Evolutionary conservation across 2,888 invertebrate species (phyloP), one percentile per base, ranked within the genome.

Genomic region (Harpagoxenus sublaevis): DNA sequence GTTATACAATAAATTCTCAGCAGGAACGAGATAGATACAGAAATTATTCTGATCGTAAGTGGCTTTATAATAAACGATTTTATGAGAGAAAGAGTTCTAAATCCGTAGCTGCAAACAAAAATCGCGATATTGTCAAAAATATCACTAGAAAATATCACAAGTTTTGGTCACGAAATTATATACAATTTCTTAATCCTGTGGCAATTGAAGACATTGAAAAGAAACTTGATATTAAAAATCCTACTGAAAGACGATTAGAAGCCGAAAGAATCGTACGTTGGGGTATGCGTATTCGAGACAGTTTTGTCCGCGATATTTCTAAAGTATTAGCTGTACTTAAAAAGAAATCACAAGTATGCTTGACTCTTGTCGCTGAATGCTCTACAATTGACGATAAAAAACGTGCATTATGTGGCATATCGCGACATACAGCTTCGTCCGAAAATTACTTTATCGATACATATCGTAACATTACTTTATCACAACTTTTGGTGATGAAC

Each of bases 261-360:
- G 6, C 51, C 1, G 53, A 70, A 39, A 70, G 8, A 70, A 53
- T 53, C 10, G 6, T 70, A 71, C 55, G 39, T 39, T 23, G 28
- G 4, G 51, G 51, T 35, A 39, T 55, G 23, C 3, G 9, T 23
- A 39, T 71, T 23, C 2, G 39, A 39, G 2, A 55, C 0, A 39
- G 15, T 15, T 35, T 9, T 18, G 8, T 35, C 1, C 8, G 35
- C 9, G 3, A 62, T 62, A 62, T 35, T 0, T 1, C 18, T 3
- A 35, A 35, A 62, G 9, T 62, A 18, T 62, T 62, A 62, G 0
- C n/a, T n/a, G 3, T 4, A 5, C 4, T 73, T 42, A 73, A 39
- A 73, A 55, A 73, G 18, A 73, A 57, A 42, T 8, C 55, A 28
- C 28, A 73, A 73, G n/a, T 18, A 1, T 39, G 39, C 5, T 71